Base-by-base conservation (phyloP, 1,140 invertebrate genomes). In the Solenopsis invicta region DNA sequence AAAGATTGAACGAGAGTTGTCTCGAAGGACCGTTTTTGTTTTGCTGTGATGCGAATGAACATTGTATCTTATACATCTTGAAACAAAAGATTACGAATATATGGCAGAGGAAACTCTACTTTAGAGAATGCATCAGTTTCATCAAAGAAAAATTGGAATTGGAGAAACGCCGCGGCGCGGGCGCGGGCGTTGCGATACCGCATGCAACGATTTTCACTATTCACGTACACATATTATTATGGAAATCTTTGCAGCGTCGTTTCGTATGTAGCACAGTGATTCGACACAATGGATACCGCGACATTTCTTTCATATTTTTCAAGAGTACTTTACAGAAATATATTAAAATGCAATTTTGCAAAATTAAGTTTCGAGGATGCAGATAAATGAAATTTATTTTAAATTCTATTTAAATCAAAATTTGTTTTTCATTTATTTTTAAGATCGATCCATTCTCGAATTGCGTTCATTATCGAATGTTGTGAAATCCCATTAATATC, bases 251-350 rank as follows among this genome's bases (percentile, higher is more conserved):
- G 13, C n/a, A 41, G 45, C 45, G 61, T 50, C 45, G 24, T 69
- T 80, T 80, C 29, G 77, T 37, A 37, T 69, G 77, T 80, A 80
- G 62, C n/a, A 80, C 34, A 45, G 45, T 18, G 61, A 80, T 80
- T 67, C 62, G 21, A 67, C 34, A 29, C 34, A 69, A 52, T 80
- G 18, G 13, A 41, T 24, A 34, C n/a, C n/a, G n/a, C 21, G 29
- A 13, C 8, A 13, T 13, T 18, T 4, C n/a, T 48, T 24, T 69
- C 8, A 37, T 67, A 69, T 80, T 80, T 80, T 37, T 8, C 21
- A 52, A 13, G 18, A 62, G 16, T 56, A 12, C 66, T 62, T 34
- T 13, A 21, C 4, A 50, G 34, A 24, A 67, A 48, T 66, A 48
- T 66, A 34, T 45, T 75, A 59, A 62, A 62, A 18, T 16, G 56